Base-by-base conservation (phyloP, 2,888 invertebrate species). In the Andrena fulva region DNA sequence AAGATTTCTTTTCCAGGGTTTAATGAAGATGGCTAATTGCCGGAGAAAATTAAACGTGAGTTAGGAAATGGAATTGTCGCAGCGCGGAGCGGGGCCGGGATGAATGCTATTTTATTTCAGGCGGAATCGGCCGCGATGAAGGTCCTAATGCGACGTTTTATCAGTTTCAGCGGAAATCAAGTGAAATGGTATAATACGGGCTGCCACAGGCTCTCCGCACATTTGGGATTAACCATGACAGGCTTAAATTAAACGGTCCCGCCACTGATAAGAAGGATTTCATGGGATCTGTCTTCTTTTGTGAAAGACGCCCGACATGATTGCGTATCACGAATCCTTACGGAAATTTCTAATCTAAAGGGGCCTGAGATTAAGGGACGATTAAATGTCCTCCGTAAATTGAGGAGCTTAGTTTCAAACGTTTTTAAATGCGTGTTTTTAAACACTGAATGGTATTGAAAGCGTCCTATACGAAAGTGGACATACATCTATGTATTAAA, bases 181-280 rank as follows among this genome's bases (percentile, higher is more conserved):
- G 27, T 12, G 70, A 67, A 71, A 56, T 27, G 20, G 74, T 59
- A 35, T 67, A 72, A 72, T 68, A 71, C 62, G 52, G 67, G 54
- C 62, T 71, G 52, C 42, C 69, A 68, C 60, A 10, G 12, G 33
- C 33, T 64, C 59, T 60, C 60, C n/a, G 67, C 50, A 20, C 60
- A 50, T 71, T 29, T 62, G 2, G 54, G 54, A 77, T 77, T 67
- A 77, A 50, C 60, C 27, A 6, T 63, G 77, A 50, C 76, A 80
- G 20, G 27, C 20, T 60, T 31, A 31, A 67, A 77, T 77, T 77
- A 77, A 66, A 48, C 27, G 20, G 20, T 62, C n/a, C 42, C 66
- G 29, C 60, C 33, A 24, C 42, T 50, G 67, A 68, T 67, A 67
- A 70, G 60, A 33, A 60, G 48, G 66, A 62, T 62, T 80, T 76